Percentiles rank a stretch among this genome's conserved stretches.
These are phyloP conservation scores for Rhinatrema bivittatum DNA, from an alignment of 2,797 vertebrate genomes.

Conservation along the genomic window DNA sequence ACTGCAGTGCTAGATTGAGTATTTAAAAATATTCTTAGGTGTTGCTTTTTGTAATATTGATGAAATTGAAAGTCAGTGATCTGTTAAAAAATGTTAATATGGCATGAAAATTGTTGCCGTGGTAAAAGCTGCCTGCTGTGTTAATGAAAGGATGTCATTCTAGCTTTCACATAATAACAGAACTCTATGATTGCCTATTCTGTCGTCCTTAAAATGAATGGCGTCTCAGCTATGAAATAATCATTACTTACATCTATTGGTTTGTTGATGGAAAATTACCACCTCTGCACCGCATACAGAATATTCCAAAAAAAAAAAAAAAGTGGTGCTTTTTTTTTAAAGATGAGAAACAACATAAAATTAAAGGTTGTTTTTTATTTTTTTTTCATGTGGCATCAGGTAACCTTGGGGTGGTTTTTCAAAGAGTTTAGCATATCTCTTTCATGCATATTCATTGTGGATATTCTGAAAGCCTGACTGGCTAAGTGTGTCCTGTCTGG, in stretches of 20 bases:
- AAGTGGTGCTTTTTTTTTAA: background rate
- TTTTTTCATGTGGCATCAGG: no score
- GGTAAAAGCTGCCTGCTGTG: slow-evolving; percentile 49
- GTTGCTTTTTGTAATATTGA: slow-evolving; percentile 40
- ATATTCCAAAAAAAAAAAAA: slow-evolving; percentile 1
- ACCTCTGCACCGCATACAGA: background rate
- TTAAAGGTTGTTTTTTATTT: no score
- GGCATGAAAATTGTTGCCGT: slow-evolving; percentile 40
- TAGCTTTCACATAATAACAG: slow-evolving; percentile 37
- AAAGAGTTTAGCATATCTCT: no score
- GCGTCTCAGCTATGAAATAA: slow-evolving; percentile 1
- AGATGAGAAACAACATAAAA: background rate
- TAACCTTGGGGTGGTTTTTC: no score
- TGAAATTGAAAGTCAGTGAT: slow-evolving; percentile 49
- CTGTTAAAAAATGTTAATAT: slow-evolving; percentile 47
- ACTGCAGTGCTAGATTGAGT: no score
- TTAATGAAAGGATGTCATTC: slow-evolving; percentile 42
- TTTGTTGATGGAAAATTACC: background rate
- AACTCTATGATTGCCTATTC: slow-evolving; percentile 31
- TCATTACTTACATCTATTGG: background rate
- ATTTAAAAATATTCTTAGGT: no score
- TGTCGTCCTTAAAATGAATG: background rate
- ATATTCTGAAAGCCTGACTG: no score
- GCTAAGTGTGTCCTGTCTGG: no score
- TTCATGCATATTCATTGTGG: no score